Base-by-base conservation (phyloP, 2,888 invertebrate genomes). In the Chalcis sispes region DNA sequence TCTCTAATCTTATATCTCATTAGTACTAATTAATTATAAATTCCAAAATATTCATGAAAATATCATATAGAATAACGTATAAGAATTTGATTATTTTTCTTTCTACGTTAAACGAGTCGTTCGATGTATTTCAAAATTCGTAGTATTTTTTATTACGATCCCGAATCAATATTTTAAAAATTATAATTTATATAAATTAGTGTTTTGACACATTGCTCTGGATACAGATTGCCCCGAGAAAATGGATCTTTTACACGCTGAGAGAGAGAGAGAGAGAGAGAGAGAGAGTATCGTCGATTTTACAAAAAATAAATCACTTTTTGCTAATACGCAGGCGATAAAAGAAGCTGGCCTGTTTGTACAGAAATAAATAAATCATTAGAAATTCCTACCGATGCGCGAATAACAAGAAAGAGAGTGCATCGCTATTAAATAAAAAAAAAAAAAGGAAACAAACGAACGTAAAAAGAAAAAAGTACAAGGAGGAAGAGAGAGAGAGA, bases 371-470 rank as follows among this genome's bases (percentile, higher is more conserved):
- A 75, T 71, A 71, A 75, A 75, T 75, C 75, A 75, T 71, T 61
- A 71, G 27, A 48, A 59, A 71, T 71, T 71, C 66, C 71, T 65
- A 66, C 59, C 40, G 70, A 80, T 80, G 76, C 77, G 80, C 73
- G 78, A 79, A 79, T 76, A 77, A 80, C 79, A 80, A 50, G 46
- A 59, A 46, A 61, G 46, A 46, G 56, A 67, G 78, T 70, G 65
- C 70, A 80, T 79, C 75, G 20, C 20, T n/a, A 20, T 50, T 10
- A 15, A 72, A 76, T 67, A 77, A 67, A 70, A 46, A 40, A n/a
- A n/a, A 64, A 67, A 62, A 20, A 2, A 75, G 69, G 29, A 29
- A 64, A 66, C 62, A 46, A 46, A 75, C 67, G 40, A 29, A 48
- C 32, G n/a, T n/a, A 46, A 40, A n/a, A n/a, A 64, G 65, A 62